These are phyloP conservation scores for Thamnophis elegans DNA, from an alignment of 2,797 vertebrate species.

Conservation along the genomic window DNA sequence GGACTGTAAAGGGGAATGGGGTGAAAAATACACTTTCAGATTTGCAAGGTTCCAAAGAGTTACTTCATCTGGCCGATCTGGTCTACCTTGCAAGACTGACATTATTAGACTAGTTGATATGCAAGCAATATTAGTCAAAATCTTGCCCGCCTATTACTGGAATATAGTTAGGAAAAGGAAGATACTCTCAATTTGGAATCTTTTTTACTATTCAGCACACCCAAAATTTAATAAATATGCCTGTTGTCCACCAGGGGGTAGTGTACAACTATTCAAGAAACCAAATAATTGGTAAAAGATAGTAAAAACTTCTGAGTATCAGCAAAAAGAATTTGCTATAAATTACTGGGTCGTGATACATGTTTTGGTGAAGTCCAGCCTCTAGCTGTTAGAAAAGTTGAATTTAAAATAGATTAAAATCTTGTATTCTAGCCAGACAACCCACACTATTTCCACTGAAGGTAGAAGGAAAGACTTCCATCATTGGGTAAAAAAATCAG, in stretches of 20 bases:
- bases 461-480: neutral
- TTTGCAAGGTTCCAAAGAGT: neutral
- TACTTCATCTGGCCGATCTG: neutral
- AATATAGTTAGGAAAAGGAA: neutral
- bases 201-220: neutral
- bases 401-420: neutral
- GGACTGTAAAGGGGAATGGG: neutral
- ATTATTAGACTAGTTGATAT: neutral
- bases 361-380: neutral
- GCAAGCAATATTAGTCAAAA: neutral
- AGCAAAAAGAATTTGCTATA: neutral
- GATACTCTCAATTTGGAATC: neutral
- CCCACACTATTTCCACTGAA: neutral
- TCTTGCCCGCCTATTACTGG: neutral
- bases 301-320: neutral
- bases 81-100: neutral
- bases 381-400: neutral
- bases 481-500: neutral
- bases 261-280: neutral
- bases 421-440: neutral
- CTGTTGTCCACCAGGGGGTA: constrained; percentile 17
- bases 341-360: neutral
- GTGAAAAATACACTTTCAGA: neutral
- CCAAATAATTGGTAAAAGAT: neutral
- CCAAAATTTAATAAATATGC: neutral